phyloP scores from a whole-genome alignment of 2,888 invertebrate species.

The Synanthedon andrenaeformis region DNA sequence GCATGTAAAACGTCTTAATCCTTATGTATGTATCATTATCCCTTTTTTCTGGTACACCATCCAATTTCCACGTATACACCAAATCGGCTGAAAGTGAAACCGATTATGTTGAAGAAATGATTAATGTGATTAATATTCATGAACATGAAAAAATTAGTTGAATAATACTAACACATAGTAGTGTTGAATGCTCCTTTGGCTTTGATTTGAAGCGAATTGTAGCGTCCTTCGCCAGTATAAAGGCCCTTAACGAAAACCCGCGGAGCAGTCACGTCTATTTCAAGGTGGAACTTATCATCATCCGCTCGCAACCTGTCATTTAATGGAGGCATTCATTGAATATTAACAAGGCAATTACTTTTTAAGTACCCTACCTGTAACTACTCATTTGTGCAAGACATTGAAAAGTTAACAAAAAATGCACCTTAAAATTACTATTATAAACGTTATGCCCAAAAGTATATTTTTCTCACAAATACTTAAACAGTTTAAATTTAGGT shows the following conservation, averaged over 20 bases:
- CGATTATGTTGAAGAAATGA: neutral
- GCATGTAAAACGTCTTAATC: conserved; percentile 71
- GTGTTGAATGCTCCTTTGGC: conserved; percentile 72
- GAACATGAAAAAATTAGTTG: neutral
- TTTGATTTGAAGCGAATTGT: conserved; percentile 71
- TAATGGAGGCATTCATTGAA: neutral
- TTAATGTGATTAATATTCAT: neutral
- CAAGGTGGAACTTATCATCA: conserved; percentile 68
- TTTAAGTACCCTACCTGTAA: conserved; percentile 1
- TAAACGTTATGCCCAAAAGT: too few relatives aligned
- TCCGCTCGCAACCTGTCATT: conserved; percentile 58
- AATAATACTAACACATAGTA: conserved; percentile 67
- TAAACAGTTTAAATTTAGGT: too few relatives aligned
- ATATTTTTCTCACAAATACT: too few relatives aligned
- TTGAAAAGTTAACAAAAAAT: too few relatives aligned
- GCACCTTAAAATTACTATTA: too few relatives aligned
- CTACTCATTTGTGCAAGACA: neutral
- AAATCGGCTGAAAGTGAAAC: conserved; percentile 58
- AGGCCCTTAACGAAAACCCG: conserved; percentile 65
- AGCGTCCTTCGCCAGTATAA: conserved; percentile 72
- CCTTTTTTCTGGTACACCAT: conserved; percentile 67
- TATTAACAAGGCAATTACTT: neutral
- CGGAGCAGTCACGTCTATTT: conserved; percentile 70
- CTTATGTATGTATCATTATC: conserved; percentile 67
- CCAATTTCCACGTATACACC: conserved; percentile 66